A percentile compares a stretch with the other conserved stretches of the same genome.
These are phyloP conservation scores for Perognathus longimembris DNA, from an alignment of 2,113 vertebrate genomes.

Conservation along the genomic window DNA sequence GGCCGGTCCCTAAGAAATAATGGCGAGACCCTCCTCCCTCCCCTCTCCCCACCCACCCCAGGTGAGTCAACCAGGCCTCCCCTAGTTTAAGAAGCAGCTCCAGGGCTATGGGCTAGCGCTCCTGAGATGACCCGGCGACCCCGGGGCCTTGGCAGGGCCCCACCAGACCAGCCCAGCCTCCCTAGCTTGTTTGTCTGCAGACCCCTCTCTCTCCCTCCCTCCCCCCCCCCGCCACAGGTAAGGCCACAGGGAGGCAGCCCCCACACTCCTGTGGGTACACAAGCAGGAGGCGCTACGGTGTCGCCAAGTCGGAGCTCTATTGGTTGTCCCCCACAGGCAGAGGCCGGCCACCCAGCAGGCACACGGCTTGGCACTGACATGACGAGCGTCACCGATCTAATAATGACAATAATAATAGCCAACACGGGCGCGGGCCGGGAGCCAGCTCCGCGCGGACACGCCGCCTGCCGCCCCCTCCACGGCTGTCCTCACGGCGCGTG, in stretches of 20 bases:
- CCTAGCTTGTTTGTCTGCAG: not conserved
- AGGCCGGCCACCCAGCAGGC: not conserved
- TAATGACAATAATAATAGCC: not conserved
- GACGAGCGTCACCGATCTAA: not conserved
- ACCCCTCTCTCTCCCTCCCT: not conserved
- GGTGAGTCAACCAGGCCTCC: not conserved
- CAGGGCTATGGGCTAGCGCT: no score
- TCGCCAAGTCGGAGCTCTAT: no score
- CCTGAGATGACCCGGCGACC: not conserved
- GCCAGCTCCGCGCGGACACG: rapidly evolving
- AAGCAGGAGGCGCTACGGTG: no score
- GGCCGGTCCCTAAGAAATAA: no score
- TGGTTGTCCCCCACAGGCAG: not conserved
- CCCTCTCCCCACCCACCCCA: not conserved
- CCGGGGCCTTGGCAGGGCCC: not conserved
- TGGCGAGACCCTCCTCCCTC: no score
- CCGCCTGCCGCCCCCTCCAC: not conserved
- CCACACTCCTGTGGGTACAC: not conserved
- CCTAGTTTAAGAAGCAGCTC: not conserved
- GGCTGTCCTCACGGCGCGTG: no score
- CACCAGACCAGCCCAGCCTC: not conserved
- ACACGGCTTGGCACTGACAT: not conserved
- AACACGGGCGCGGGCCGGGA: rapidly evolving
- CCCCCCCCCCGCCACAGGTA: not conserved
- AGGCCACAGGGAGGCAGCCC: not conserved